These are phyloP conservation scores for Chymomyza amoena DNA, from an alignment of 2,888 invertebrate species.

Conservation along the genomic window DNA sequence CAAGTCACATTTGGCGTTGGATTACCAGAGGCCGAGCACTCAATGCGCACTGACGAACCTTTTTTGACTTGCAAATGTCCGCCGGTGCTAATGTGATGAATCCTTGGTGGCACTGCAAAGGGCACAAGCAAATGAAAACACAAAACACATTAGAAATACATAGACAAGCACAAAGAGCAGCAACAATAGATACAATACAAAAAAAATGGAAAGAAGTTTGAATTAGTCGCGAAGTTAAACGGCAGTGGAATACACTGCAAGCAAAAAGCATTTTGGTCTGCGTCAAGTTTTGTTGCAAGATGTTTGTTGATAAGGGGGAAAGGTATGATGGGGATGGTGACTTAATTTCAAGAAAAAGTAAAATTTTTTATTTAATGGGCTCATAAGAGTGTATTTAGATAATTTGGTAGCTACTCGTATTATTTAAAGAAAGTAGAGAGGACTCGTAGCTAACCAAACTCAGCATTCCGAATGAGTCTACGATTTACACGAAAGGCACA, in stretches of 20 bases:
- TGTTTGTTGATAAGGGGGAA: no score
- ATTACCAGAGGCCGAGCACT: slow-evolving; percentile 88
- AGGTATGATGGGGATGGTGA: no score
- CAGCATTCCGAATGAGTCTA: no score
- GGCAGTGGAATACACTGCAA: slow-evolving; percentile 7
- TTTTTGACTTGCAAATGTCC: slow-evolving; percentile 85
- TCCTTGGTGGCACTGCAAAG: slow-evolving; percentile 82
- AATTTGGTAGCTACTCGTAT: no score
- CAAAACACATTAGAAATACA: slow-evolving; percentile 67
- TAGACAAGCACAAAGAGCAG: slow-evolving; percentile 14
- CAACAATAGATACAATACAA: slow-evolving; percentile 1
- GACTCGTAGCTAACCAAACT: no score
- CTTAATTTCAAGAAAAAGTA: no score
- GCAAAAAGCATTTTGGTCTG: no score
- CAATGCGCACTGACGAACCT: slow-evolving; percentile 87
- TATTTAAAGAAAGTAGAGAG: no score
- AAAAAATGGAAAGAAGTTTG: not conserved
- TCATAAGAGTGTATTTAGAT: no score
- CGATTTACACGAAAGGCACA: no score
- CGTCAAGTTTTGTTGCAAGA: no score
- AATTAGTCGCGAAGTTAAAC: not conserved
- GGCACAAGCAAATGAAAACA: slow-evolving; percentile 27
- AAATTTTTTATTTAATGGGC: no score
- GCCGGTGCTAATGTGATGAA: slow-evolving; percentile 82
- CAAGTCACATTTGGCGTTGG: slow-evolving; percentile 89